Conservation (phyloP, 2,797 vertebrate species). For the Erithacus rubecula region DNA sequence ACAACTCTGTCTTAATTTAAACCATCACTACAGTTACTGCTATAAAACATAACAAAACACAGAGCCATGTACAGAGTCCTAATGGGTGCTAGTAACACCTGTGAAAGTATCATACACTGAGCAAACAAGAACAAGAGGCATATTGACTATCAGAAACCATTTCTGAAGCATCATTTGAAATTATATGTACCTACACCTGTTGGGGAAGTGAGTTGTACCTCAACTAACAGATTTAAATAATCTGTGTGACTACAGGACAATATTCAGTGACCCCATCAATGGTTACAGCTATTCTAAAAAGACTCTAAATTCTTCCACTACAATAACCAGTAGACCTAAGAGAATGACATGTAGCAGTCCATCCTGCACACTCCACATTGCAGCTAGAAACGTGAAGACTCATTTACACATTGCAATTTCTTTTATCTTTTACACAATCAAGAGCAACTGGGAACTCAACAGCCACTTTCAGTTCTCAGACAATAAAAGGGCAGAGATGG, state of each 20-base stretch:
- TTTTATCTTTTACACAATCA: not conserved
- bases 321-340: not conserved
- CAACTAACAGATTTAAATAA: not conserved
- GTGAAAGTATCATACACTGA: not conserved
- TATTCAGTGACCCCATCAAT: not conserved
- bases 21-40: not conserved
- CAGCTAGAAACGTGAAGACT: not conserved
- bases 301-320: not conserved
- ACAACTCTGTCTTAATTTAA: not conserved
- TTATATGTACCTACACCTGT: not conserved
- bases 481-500: not conserved
- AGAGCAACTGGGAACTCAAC: not conserved
- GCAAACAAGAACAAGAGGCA: not conserved
- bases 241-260: not conserved
- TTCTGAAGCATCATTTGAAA: not conserved
- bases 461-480: not conserved
- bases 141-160: not conserved
- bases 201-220: not conserved
- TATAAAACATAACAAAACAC: not conserved
- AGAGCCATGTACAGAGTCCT: fast-evolving
- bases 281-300: not conserved
- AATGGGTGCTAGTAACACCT: not conserved
- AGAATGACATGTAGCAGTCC: not conserved
- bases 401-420: not conserved
- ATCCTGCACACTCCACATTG: not conserved